Base-by-base conservation (phyloP, 2,888 invertebrate species). In the Empis livida region DNA sequence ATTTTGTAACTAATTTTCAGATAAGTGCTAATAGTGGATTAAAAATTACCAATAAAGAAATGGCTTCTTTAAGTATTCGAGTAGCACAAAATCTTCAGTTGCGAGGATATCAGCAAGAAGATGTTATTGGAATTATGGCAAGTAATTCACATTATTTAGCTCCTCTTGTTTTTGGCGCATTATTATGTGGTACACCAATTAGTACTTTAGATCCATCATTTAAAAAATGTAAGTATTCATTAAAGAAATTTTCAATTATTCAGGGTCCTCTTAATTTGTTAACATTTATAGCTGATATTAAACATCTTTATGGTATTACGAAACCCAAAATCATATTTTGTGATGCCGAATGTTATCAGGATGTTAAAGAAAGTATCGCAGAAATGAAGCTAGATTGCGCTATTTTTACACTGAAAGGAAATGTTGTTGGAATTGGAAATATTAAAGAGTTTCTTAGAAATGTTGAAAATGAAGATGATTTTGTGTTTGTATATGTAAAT, bases 101-200 rank as follows among this genome's bases (percentile, higher is more conserved):
- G 2, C n/a, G 45, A 51, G 58, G 60, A 1, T 45, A 67, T 20
- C 54, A 60, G 11, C 62, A 64, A 49, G 62, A 62, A 27, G 63
- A 67, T 53, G 59, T 67, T 9, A 59, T 67, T 23, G 66, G 67
- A 16, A 59, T 67, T 39, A 57, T 62, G 1, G 65, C 57, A 1
- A 54, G 54, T 10, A 67, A 68, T 47, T 57, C 61, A 30, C 61
- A 62, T 5, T 60, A 61, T 46, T 49, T 63, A 3, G 61, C 65
- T 55, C 63, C 67, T 0, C 49, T 65, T 13, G 61, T 64, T 5
- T 51, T 65, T 30, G 67, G 59, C 4, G 61, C 61, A 6, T 53
- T 68, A 17, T 51, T 62, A 13, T 61, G 63, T 44, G 65, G 65
- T 2, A 60, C 59, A 1, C 61, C 65, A 8, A 60, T 68, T 4